These are phyloP conservation scores for Formica selysi DNA, from an alignment of 1,140 invertebrate species.

Conservation along the genomic window DNA sequence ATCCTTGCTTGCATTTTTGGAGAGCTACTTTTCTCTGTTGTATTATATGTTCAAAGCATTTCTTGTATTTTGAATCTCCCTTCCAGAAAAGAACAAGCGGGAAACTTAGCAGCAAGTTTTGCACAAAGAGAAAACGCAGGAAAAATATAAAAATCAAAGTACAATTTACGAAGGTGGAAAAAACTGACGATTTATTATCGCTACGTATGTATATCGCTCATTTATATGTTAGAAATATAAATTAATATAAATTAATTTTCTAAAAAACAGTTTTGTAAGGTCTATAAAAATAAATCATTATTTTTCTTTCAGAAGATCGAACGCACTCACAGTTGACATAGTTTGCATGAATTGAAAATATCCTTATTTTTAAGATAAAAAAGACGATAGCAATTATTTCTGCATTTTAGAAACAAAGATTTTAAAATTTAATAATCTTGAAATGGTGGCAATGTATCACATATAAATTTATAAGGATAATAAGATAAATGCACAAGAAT, in stretches of 20 bases:
- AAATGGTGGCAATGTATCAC: not conserved
- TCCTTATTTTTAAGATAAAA: too few relatives aligned
- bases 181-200: not conserved
- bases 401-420: too few relatives aligned
- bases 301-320: not conserved
- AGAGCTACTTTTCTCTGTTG: too few relatives aligned
- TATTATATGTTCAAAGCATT: too few relatives aligned
- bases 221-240: not conserved
- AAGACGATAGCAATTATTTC: too few relatives aligned
- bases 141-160: not conserved
- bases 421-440: not conserved
- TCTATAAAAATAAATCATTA: not conserved
- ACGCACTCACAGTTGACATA: too few relatives aligned
- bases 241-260: not conserved
- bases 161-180: not conserved
- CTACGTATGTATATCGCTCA: not conserved
- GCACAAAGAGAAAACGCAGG: not conserved
- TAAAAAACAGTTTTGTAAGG: not conserved
- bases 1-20: too few relatives aligned
- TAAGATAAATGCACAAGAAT: conserved; percentile 52
- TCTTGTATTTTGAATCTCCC: too few relatives aligned
- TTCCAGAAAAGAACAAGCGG: not conserved
- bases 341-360: too few relatives aligned
- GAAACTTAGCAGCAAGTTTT: not conserved
- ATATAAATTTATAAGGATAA: not conserved